Evolutionary conservation across 2,113 vertebrate genomes (phyloP).

Genomic region (Dunckerocampus dactyliophorus): DNA sequence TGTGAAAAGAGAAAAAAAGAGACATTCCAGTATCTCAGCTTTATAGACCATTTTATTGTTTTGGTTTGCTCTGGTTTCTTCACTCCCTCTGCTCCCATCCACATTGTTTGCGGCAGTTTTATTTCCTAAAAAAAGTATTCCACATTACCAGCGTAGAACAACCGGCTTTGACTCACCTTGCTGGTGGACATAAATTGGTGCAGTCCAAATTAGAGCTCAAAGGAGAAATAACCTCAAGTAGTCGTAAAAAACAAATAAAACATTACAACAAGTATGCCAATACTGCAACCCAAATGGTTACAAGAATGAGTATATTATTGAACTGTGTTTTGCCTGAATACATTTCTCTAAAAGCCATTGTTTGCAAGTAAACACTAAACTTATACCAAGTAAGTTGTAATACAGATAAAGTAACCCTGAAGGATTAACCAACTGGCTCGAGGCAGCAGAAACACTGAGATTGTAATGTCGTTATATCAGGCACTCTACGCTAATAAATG

Average conservation of each 20-base stretch:
- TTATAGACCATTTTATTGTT: slow-evolving; percentile 1
- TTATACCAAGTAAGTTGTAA: background rate
- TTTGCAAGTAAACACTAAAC: too few relatives aligned
- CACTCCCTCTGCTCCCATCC: slow-evolving; percentile 3
- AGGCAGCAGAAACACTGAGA: slow-evolving; percentile 49
- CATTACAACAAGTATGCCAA: background rate
- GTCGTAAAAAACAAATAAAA: background rate
- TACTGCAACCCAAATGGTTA: background rate
- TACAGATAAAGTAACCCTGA: slow-evolving; percentile 24
- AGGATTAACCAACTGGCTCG: slow-evolving; percentile 46
- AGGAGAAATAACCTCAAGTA: background rate
- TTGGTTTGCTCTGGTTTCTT: background rate
- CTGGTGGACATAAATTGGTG: background rate
- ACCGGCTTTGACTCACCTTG: background rate
- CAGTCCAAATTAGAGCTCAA: background rate
- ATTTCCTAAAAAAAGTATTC: background rate
- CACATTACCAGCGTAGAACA: background rate
- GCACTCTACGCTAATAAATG: slow-evolving; percentile 65
- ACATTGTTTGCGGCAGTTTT: background rate
- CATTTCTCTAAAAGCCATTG: too few relatives aligned
- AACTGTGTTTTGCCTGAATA: background rate
- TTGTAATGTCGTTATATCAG: slow-evolving; percentile 67
- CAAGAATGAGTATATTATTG: background rate
- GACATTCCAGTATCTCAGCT: background rate
- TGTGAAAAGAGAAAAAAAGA: background rate